Conservation (phyloP, 1,140 invertebrate species). For the Hylyphantes graminicola region DNA sequence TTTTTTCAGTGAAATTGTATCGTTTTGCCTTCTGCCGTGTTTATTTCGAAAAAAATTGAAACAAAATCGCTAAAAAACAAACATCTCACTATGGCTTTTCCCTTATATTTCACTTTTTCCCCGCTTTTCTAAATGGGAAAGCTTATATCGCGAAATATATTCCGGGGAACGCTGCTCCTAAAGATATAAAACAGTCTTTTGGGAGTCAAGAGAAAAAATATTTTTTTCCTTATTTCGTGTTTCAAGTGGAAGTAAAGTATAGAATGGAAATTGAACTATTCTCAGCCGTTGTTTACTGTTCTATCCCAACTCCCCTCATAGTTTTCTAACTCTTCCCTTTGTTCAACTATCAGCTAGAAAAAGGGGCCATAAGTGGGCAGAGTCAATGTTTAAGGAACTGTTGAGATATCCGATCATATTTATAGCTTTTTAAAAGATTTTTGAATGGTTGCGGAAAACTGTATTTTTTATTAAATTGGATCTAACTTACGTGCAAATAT, state of each 20-base stretch:
- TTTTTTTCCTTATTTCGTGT: slow-evolving; percentile 37
- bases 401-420: background rate
- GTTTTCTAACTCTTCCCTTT: background rate
- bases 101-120: slow-evolving; percentile 23
- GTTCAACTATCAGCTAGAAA: background rate
- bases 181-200: slow-evolving; percentile 58
- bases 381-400: background rate
- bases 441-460: too few species aligned
- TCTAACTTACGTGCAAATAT: too few species aligned
- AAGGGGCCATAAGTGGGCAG: background rate
- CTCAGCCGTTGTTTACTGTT: slow-evolving; percentile 21
- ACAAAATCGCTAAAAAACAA: slow-evolving; percentile 33
- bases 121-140: slow-evolving; percentile 38
- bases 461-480: too few species aligned
- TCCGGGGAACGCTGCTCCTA: slow-evolving; percentile 39
- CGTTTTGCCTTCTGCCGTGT: slow-evolving; percentile 31
- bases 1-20: slow-evolving; percentile 39
- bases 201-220: slow-evolving; percentile 30
- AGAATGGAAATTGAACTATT: slow-evolving; percentile 55
- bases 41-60: slow-evolving; percentile 46
- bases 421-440: background rate
- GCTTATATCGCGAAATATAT: slow-evolving; percentile 49
- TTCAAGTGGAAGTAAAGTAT: slow-evolving; percentile 46
- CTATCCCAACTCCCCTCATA: slow-evolving; percentile 9
- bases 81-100: background rate